Evolutionary conservation across 2,113 vertebrate genomes (phyloP).

Genomic region (Psilopogon haemacephalus): DNA sequence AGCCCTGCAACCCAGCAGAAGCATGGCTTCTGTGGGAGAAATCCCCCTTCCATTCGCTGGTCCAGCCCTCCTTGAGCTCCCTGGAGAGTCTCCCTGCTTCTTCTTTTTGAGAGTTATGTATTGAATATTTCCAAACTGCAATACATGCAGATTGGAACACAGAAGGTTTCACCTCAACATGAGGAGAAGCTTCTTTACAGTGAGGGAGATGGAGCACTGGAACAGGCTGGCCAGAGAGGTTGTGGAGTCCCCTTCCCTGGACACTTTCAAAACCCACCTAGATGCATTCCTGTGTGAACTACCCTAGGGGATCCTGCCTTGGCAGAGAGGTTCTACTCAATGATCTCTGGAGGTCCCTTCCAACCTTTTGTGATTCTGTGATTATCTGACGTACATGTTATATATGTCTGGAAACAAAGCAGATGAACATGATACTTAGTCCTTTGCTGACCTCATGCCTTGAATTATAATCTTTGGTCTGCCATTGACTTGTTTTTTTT

Average conservation of each 20-base stretch:
- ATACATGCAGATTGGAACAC: neutral
- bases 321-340: no score
- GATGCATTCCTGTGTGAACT: no score
- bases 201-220: no score
- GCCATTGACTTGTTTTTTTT: constrained; percentile 30
- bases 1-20: neutral
- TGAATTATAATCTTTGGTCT: constrained; percentile 52
- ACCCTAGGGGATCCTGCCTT: no score
- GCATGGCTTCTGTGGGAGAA: neutral
- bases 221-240: no score
- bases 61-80: neutral
- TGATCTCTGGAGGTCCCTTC: no score
- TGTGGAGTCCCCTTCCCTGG: no score
- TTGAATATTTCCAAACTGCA: neutral
- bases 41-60: neutral
- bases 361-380: no score
- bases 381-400: constrained; percentile 8
- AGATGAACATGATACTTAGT: constrained; percentile 10
- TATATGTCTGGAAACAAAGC: constrained; percentile 17
- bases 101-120: neutral
- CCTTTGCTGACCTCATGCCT: constrained; percentile 33
- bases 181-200: no score
- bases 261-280: no score
- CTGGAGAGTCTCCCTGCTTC: neutral
- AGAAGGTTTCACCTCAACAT: no score